These are phyloP conservation scores for Nomada flava DNA, from an alignment of 2,888 invertebrate genomes.

Conservation along the genomic window DNA sequence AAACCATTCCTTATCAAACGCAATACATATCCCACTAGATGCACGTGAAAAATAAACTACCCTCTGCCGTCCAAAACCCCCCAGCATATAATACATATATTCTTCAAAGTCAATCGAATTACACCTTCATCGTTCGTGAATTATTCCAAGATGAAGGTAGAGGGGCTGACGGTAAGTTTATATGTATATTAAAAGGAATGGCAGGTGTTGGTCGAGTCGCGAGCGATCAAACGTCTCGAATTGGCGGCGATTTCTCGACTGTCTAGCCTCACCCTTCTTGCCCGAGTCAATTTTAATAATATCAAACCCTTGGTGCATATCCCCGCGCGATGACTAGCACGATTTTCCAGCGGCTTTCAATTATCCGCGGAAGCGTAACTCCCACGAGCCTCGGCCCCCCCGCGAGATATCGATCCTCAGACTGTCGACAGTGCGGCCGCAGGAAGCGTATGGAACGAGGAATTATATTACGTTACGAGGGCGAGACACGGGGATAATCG, in stretches of 20 bases:
- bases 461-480: slow-evolving; percentile 47
- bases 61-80: too few relatives aligned
- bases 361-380: slow-evolving; percentile 69
- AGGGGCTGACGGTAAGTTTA: too few relatives aligned
- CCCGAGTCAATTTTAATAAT: slow-evolving; percentile 79
- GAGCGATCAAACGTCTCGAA: slow-evolving; percentile 76
- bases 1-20: too few relatives aligned
- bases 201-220: slow-evolving; percentile 78
- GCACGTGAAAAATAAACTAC: too few relatives aligned
- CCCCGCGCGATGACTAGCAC: slow-evolving; percentile 74
- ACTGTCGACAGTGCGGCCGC: slow-evolving; percentile 16
- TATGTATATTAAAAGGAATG: neutral
- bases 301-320: slow-evolving; percentile 48
- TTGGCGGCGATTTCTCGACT: slow-evolving; percentile 77
- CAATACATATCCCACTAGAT: too few relatives aligned
- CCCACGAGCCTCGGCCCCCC: slow-evolving; percentile 60
- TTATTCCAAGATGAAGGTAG: neutral
- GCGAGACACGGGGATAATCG: slow-evolving; percentile 34
- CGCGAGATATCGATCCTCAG: slow-evolving; percentile 67
- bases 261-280: slow-evolving; percentile 31
- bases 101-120: neutral
- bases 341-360: slow-evolving; percentile 76
- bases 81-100: too few relatives aligned
- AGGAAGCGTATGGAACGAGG: slow-evolving; percentile 59
- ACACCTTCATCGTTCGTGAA: neutral